Evolutionary conservation across 1,140 invertebrate species (phyloP), one percentile per base, ranked within the genome.

Genomic region (Halyomorpha halys): DNA sequence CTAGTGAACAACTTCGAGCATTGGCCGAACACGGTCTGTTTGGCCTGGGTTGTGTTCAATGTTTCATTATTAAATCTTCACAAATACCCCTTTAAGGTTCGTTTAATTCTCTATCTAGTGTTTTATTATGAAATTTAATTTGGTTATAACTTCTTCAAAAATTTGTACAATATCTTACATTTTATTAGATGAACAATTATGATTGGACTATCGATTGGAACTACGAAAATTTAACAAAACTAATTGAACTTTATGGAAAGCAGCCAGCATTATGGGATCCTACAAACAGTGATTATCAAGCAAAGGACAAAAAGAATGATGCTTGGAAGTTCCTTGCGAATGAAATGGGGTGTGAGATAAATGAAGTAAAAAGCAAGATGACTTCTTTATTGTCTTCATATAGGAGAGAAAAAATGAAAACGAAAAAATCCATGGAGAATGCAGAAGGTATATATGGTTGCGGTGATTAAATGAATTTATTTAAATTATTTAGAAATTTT

Each of bases 291-390:
- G 4, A 53, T 13, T n/a, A n/a, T 25, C 18, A 53, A 2, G 8
- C 16, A 2, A 53, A 8, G 18, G 8, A 6, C 1, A 19, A 14
- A 19, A 53, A 53, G 13, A 9, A 1, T 25, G 67, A 65, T 30
- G 56, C 63, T 2, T 69, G 69, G 68, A 44, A 44, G 16, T 54
- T 66, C 21, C 68, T 70, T 14, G 45, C 39, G 13, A 8, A 16
- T 13, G 47, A 68, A 60, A 65, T 70, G 47, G 66, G 67, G 30
- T n/a, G 68, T 18, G 66, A 68, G 18, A 53, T 68, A 18, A 13
- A 49, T 18, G 69, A 70, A 59, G 27, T 70, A 23, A 72, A 69
- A 47, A 69, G 69, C 39, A 71, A 71, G 65, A 71, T 70, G 69
- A 67, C 63, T 23, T 70, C 70, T 27, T 68, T 72, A 59, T 30